phyloP scores from a whole-genome alignment of 2,888 invertebrate species.

The Crossocerus cetratus region DNA sequence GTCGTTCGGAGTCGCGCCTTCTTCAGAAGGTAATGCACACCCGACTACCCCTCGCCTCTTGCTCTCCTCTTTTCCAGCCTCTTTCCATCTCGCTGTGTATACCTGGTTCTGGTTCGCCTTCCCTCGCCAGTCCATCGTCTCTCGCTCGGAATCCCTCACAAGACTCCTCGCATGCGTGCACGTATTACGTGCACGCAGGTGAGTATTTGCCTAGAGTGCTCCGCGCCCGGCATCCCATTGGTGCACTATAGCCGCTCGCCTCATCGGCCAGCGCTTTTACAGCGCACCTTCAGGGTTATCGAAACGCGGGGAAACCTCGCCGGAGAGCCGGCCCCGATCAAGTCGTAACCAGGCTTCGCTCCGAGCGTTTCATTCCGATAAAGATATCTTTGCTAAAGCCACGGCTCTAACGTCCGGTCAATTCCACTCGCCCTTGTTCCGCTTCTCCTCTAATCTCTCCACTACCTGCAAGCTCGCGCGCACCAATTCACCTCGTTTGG shows the following conservation, averaged over 20 bases:
- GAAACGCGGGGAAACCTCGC: constrained; percentile 55
- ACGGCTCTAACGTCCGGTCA: constrained; percentile 53
- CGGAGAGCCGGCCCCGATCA: constrained; percentile 52
- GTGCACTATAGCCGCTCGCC: not conserved
- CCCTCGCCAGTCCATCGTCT: constrained; percentile 38
- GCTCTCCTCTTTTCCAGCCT: constrained; percentile 16
- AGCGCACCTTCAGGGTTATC: constrained; percentile 57
- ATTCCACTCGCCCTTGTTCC: constrained; percentile 39
- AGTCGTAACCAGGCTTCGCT: constrained; percentile 55
- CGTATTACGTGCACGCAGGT: constrained; percentile 26
- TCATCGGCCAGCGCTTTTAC: constrained; percentile 20
- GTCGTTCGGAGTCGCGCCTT: constrained; percentile 69
- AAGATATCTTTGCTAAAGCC: constrained; percentile 61
- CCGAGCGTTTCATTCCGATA: constrained; percentile 59
- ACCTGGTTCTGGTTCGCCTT: constrained; percentile 26
- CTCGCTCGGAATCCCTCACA: constrained; percentile 32
- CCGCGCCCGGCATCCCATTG: constrained; percentile 51
- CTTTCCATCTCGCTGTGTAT: constrained; percentile 6
- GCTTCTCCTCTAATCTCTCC: constrained; percentile 40
- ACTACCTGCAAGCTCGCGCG: constrained; percentile 44
- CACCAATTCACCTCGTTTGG: constrained; percentile 1
- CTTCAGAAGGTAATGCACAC: constrained; percentile 71
- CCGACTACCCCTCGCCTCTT: constrained; percentile 39
- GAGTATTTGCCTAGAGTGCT: constrained; percentile 52
- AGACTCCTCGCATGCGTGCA: not conserved